These are phyloP conservation scores for Nothocercus julius DNA, from an alignment of 2,113 vertebrate genomes.

Conservation along the genomic window DNA sequence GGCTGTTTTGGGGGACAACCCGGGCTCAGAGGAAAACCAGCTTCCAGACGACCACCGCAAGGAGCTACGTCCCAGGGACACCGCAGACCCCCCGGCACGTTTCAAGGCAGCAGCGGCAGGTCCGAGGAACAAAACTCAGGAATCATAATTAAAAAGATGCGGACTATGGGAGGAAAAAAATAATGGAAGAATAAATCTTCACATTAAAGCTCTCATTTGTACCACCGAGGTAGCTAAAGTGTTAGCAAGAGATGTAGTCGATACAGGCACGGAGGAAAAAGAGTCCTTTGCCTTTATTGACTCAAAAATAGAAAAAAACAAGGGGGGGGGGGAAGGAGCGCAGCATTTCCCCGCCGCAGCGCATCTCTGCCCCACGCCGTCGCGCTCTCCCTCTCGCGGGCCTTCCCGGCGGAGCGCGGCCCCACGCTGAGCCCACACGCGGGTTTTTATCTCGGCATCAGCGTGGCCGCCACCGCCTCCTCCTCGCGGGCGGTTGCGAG, in stretches of 20 bases:
- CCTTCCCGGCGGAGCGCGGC: too few species aligned
- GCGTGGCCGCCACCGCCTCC: too few species aligned
- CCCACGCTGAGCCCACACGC: too few species aligned
- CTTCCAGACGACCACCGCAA: neutral
- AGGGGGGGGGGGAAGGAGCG: too few species aligned
- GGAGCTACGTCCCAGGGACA: neutral
- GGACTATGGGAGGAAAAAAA: neutral
- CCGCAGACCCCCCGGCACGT: neutral
- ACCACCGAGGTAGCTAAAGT: neutral
- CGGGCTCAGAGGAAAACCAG: neutral
- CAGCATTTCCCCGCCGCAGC: too few species aligned
- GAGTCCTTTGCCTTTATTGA: neutral
- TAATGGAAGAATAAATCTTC: too few species aligned
- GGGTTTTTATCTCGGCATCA: too few species aligned
- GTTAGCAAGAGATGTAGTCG: neutral
- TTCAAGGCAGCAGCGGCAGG: neutral
- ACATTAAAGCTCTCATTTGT: neutral
- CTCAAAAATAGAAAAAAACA: neutral
- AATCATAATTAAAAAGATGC: neutral
- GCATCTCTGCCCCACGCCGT: too few species aligned
- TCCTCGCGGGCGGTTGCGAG: too few species aligned
- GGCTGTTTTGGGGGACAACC: neutral
- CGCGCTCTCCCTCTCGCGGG: too few species aligned
- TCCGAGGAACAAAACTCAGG: neutral
- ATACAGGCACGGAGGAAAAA: fast-evolving